Conservation (phyloP, 2,113 vertebrate genomes). For the Tinamus guttatus region DNA sequence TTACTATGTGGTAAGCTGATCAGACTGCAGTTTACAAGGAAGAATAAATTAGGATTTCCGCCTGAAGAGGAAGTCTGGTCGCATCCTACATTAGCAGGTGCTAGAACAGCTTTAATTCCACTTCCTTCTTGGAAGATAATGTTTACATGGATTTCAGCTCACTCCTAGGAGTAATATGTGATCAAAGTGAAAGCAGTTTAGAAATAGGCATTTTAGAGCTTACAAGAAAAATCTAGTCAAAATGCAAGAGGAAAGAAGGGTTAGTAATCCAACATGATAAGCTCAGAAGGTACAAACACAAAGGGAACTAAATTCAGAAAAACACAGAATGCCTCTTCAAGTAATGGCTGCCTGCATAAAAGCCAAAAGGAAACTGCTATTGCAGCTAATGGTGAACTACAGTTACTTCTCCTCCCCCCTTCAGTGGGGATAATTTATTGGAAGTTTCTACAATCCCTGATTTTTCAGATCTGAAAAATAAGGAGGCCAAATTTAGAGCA, state of each 20-base stretch:
- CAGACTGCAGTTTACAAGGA: slow-evolving; percentile 66
- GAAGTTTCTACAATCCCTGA: neutral
- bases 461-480: slow-evolving; percentile 17
- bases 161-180: neutral
- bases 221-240: neutral
- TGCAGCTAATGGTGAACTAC: neutral
- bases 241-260: neutral
- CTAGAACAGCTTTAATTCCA: slow-evolving; percentile 63
- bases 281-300: neutral
- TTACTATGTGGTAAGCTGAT: slow-evolving; percentile 72
- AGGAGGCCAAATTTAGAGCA: slow-evolving; percentile 35
- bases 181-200: neutral
- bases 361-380: neutral
- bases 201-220: neutral
- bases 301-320: neutral
- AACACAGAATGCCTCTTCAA: neutral
- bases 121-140: slow-evolving; percentile 68
- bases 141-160: neutral
- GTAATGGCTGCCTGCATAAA: neutral
- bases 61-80: slow-evolving; percentile 71
- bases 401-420: neutral
- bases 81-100: slow-evolving; percentile 73
- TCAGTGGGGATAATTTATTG: neutral
- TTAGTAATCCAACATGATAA: neutral
- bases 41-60: slow-evolving; percentile 77